A percentile compares a stretch with the other conserved stretches of the same genome.
phyloP scores from a whole-genome alignment of 2,888 invertebrate species.

The Conus canariensis region DNA sequence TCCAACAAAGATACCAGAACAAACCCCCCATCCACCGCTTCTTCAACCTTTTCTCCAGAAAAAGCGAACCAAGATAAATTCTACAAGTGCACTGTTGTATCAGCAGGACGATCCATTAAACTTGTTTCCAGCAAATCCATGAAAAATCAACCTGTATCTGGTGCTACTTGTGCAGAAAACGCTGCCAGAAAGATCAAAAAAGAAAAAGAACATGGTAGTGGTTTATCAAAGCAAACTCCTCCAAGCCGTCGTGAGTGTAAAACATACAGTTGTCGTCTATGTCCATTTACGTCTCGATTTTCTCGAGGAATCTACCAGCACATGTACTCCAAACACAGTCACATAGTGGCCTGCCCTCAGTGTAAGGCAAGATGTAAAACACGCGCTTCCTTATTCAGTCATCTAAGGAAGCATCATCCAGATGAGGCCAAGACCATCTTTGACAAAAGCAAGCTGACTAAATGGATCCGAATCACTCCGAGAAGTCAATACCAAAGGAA shows the following conservation, averaged over 20 bases:
- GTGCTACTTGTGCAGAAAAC: background rate
- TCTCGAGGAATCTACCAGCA: constrained; percentile 24
- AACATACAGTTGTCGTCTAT: background rate
- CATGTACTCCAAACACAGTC: constrained; percentile 22
- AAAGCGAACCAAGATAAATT: background rate
- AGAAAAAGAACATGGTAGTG: background rate
- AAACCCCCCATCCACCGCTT: background rate
- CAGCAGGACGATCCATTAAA: constrained; percentile 16
- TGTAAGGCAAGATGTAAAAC: background rate
- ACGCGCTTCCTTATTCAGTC: background rate
- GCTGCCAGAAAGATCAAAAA: background rate
- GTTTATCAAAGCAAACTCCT: too few relatives aligned
- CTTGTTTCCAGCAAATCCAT: background rate
- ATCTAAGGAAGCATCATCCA: background rate
- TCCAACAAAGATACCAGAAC: background rate
- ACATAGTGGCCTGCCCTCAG: background rate
- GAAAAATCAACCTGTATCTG: background rate
- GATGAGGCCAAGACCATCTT: constrained; percentile 13
- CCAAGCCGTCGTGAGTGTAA: background rate
- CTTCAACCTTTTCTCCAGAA: background rate
- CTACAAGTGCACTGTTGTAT: constrained; percentile 16
- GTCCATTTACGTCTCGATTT: background rate
- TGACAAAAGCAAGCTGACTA: background rate
- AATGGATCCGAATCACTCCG: constrained; percentile 21
- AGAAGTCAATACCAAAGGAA: too few relatives aligned